phyloP scores from a whole-genome alignment of 2,888 invertebrate genomes.

The Nomada ruficornis region DNA sequence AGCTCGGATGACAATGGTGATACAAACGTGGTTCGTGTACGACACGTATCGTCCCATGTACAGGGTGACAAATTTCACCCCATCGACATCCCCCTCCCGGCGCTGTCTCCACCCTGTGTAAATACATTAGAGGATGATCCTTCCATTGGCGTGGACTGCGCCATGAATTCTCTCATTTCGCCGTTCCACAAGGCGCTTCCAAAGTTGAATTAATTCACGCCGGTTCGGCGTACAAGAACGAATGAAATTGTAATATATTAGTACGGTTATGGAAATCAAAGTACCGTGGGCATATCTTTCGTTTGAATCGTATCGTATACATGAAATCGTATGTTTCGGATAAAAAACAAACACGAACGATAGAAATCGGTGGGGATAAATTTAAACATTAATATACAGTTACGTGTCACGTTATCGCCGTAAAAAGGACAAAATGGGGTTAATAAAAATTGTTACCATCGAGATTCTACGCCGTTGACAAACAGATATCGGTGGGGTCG shows the following conservation, averaged over 20 bases:
- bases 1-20: conserved; percentile 84
- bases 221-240: too few relatives aligned
- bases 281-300: too few relatives aligned
- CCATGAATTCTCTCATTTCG: too few relatives aligned
- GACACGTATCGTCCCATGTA: conserved; percentile 81
- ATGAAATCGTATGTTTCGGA: background rate
- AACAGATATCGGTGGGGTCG: conserved; percentile 81
- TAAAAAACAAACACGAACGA: background rate
- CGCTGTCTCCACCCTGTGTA: conserved; percentile 80
- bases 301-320: too few relatives aligned
- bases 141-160: conserved; percentile 76
- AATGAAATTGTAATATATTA: too few relatives aligned
- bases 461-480: conserved; percentile 76
- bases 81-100: conserved; percentile 69
- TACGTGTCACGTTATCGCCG: background rate
- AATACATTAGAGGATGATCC: conserved; percentile 85
- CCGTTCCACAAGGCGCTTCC: too few relatives aligned
- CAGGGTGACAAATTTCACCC: conserved; percentile 83
- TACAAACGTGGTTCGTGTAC: conserved; percentile 82
- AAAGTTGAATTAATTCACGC: too few relatives aligned
- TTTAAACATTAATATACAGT: background rate
- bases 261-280: too few relatives aligned
- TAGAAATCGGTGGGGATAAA: background rate
- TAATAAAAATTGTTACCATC: conserved; percentile 39
- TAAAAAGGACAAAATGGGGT: conserved; percentile 11